Conservation (phyloP, 2,113 vertebrate species). For the Tretioscincus oriximinensis region DNA sequence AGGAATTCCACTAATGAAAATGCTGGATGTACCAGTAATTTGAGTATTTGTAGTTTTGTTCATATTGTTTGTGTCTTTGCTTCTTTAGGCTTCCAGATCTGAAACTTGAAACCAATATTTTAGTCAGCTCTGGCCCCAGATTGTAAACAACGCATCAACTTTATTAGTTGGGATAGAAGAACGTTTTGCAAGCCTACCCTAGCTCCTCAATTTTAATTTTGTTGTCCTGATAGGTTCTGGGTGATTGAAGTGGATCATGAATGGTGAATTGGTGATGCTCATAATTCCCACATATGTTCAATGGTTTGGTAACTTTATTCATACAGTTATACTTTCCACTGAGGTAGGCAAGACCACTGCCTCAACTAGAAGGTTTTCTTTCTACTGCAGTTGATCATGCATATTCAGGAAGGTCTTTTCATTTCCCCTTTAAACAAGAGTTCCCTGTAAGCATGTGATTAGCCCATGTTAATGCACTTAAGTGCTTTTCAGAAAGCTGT, state of each 20-base stretch:
- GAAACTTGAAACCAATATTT: not conserved
- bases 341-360: not conserved
- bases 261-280: no score
- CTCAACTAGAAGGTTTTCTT: not conserved
- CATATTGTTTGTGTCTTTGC: not conserved
- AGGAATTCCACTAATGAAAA: not conserved
- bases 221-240: not conserved
- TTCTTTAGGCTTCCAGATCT: not conserved
- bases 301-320: not conserved
- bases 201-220: not conserved
- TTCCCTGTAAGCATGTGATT: not conserved
- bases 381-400: not conserved
- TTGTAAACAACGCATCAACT: not conserved
- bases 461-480: not conserved
- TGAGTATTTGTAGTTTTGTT: not conserved
- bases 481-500: slow-evolving; percentile 2
- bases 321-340: not conserved
- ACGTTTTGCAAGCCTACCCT: no score
- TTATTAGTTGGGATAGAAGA: not conserved
- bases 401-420: not conserved
- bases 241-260: not conserved
- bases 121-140: not conserved
- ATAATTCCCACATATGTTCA: not conserved
- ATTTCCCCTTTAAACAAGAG: not conserved
- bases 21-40: not conserved